Percentiles rank a stretch among this genome's conserved stretches.
Conservation (phyloP, 2,888 invertebrate genomes). For the Philereme vetulata region DNA sequence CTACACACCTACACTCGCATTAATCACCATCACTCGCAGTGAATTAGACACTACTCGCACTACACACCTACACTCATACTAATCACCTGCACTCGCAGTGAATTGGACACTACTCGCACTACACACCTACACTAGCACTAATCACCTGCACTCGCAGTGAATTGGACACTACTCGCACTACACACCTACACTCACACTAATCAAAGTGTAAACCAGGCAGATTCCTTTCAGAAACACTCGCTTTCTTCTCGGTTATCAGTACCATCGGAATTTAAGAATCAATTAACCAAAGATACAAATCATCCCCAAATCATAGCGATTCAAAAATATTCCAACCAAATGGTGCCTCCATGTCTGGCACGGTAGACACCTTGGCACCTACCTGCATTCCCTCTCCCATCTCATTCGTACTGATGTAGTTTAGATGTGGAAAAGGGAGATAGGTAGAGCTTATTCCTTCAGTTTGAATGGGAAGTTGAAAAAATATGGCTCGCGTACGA, state of each 20-base stretch:
- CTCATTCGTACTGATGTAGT: constrained; percentile 42
- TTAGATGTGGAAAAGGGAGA: constrained; percentile 35
- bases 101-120: too few relatives aligned
- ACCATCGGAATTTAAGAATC: constrained; percentile 36
- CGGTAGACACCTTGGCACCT: constrained; percentile 77
- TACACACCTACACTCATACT: too few relatives aligned
- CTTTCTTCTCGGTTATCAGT: constrained; percentile 12
- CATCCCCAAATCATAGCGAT: constrained; percentile 45
- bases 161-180: too few relatives aligned
- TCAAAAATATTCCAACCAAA: constrained; percentile 50
- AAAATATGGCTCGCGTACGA: constrained; percentile 49
- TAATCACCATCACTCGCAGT: too few relatives aligned
- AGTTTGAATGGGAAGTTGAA: constrained; percentile 51
- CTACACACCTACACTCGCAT: too few relatives aligned
- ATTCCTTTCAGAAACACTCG: neutral
- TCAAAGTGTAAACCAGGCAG: too few relatives aligned
- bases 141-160: too few relatives aligned
- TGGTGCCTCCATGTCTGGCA: constrained; percentile 77
- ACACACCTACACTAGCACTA: too few relatives aligned
- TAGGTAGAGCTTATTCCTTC: constrained; percentile 41
- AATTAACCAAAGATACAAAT: constrained; percentile 33
- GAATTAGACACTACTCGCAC: too few relatives aligned
- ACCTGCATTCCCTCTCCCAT: constrained; percentile 66
- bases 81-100: too few relatives aligned
- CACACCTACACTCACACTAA: too few relatives aligned